Base-by-base conservation (phyloP, 2,113 vertebrate genomes). In the Mellivora capensis region DNA sequence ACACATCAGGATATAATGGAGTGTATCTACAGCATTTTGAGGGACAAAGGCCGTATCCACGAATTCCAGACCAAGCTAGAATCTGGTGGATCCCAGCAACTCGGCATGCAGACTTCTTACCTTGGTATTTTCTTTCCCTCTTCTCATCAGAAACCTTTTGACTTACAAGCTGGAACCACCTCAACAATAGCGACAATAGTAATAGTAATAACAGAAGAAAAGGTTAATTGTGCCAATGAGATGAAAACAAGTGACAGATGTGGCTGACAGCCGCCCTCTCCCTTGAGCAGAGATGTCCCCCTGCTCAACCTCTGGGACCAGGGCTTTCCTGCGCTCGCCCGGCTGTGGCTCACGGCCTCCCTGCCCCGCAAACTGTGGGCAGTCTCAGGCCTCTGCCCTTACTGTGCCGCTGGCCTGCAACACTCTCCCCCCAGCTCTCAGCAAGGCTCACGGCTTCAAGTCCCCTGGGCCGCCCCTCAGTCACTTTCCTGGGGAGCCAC, bases 21-120 rank as follows among this genome's bases (percentile, higher is more conserved):
- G 42, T 8, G 1, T 0, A 74, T 0, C 29, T 21, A 44, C 21
- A 34, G 54, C 69, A n/a, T n/a, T 59, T 23, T 10, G 69, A 44
- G 37, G 29, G 39, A 7, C 52, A 17, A 59, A 76, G 69, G 39
- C 12, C 18, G 7, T 61, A 4, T 8, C 29, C 87, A 25, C 1
- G 37, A 61, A 25, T 7, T 25, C 87, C 17, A 34, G 18, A 44
- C 4, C 52, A 14, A 27, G 39, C 44, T 49, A 18, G 17, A 17
- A 10, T 10, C 12, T 25, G 27, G 34, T 13, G 10, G 21, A 3
- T 8, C 20, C 37, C 2, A 21, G 39, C 31, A 34, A 49, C 37
- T 15, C 8, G 15, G 31, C 20, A 62, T 6, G 42, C 54, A 31
- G 8, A 39, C 44, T 37, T 69, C 9, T n/a, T 39, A 31, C 2